phyloP scores from a whole-genome alignment of 2,888 invertebrate species.

The Apeira syringaria region DNA sequence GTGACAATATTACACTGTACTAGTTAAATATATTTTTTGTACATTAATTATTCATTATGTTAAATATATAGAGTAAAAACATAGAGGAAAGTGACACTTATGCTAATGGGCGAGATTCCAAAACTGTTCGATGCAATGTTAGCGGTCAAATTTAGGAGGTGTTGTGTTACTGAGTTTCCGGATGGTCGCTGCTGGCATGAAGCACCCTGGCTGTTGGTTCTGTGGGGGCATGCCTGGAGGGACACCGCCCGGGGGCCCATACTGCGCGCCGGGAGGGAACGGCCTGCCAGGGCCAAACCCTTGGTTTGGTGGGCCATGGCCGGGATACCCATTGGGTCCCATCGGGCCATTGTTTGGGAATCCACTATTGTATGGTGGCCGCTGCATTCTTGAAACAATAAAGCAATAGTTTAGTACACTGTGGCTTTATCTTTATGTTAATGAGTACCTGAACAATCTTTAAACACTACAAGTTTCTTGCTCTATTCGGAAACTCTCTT shows the following conservation, averaged over 20 bases:
- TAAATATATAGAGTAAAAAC: neutral
- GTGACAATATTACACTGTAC: too few relatives aligned
- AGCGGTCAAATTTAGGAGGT: constrained; percentile 41
- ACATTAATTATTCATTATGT: too few relatives aligned
- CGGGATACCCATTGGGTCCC: constrained; percentile 22
- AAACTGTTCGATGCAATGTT: neutral
- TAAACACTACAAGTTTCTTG: too few relatives aligned
- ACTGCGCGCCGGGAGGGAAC: constrained; percentile 19
- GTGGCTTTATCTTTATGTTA: too few relatives aligned
- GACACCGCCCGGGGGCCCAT: constrained; percentile 37
- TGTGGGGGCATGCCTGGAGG: constrained; percentile 34
- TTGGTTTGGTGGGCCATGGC: constrained; percentile 29
- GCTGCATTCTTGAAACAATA: constrained; percentile 59
- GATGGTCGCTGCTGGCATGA: constrained; percentile 57
- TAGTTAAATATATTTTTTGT: too few relatives aligned
- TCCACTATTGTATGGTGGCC: constrained; percentile 48
- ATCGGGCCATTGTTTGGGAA: constrained; percentile 33
- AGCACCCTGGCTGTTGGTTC: constrained; percentile 43
- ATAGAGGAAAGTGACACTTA: constrained; percentile 3
- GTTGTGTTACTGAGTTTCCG: constrained; percentile 51
- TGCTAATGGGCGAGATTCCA: constrained; percentile 14
- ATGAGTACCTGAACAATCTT: too few relatives aligned
- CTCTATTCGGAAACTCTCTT: too few relatives aligned
- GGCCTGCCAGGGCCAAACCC: constrained; percentile 25
- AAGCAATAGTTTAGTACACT: too few relatives aligned